These are phyloP conservation scores for Procavia capensis DNA, from an alignment of 2,113 vertebrate genomes.

Conservation along the genomic window DNA sequence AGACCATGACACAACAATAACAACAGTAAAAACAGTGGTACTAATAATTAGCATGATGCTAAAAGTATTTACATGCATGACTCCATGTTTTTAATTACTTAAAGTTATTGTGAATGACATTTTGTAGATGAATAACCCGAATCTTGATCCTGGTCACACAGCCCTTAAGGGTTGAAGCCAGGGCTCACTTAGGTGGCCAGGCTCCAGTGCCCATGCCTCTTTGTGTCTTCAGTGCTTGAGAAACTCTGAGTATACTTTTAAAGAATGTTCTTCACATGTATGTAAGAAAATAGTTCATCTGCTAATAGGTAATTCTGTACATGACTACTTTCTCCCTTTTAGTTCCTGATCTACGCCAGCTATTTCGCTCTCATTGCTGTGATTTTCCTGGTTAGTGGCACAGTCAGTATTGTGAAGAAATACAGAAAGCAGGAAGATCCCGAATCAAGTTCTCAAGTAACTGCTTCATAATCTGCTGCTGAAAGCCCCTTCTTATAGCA, in stretches of 20 bases:
- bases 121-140: neutral
- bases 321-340: neutral
- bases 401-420: conserved; percentile 85
- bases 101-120: neutral
- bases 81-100: neutral
- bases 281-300: neutral
- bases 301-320: neutral
- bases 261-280: neutral
- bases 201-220: neutral
- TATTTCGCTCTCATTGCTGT: conserved; percentile 93
- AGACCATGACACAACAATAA: neutral
- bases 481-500: neutral
- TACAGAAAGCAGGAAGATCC: conserved; percentile 73
- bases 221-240: neutral
- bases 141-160: neutral
- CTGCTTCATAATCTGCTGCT: conserved; percentile 55
- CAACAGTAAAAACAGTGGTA: neutral
- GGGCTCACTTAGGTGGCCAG: neutral
- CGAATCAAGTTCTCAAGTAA: conserved; percentile 72
- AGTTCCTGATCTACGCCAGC: conserved; percentile 95
- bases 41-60: neutral
- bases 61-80: neutral
- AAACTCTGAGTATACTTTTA: conserved; percentile 23
- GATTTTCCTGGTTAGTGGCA: conserved; percentile 92
- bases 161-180: neutral